These are phyloP conservation scores for Cancer borealis DNA, from an alignment of 2,888 invertebrate genomes.

Conservation along the genomic window DNA sequence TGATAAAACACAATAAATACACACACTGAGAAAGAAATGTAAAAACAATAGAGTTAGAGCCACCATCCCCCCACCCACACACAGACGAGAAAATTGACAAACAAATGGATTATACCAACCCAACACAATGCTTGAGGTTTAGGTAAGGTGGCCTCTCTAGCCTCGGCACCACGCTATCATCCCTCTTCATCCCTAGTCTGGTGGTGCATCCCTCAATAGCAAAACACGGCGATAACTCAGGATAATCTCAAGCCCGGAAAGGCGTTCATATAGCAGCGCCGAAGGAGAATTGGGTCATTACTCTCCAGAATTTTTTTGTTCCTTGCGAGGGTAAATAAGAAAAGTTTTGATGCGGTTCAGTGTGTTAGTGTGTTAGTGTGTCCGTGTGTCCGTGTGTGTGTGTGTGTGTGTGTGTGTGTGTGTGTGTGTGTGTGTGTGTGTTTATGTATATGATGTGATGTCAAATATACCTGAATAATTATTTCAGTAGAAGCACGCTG, in stretches of 20 bases:
- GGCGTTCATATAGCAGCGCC: neutral
- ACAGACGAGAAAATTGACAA: neutral
- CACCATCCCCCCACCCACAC: no score
- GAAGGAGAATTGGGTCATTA: slow-evolving; percentile 7
- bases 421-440: neutral
- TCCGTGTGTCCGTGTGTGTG: neutral
- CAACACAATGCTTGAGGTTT: neutral
- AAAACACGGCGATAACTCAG: slow-evolving; percentile 12
- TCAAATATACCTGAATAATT: neutral
- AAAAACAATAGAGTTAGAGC: no score
- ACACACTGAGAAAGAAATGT: no score
- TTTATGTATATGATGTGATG: neutral
- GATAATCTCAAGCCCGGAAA: neutral
- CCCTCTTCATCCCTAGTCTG: neutral
- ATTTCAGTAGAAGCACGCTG: neutral
- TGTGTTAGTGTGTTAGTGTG: neutral
- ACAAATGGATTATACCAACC: no score
- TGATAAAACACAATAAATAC: no score
- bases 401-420: neutral
- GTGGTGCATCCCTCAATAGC: neutral
- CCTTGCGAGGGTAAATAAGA: neutral
- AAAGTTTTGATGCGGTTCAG: neutral
- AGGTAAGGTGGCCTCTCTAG: neutral
- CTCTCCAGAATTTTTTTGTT: neutral
- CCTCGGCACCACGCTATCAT: neutral